Evolutionary conservation across 2,888 invertebrate species (phyloP).

Genomic region (Luffia ferchaultella): DNA sequence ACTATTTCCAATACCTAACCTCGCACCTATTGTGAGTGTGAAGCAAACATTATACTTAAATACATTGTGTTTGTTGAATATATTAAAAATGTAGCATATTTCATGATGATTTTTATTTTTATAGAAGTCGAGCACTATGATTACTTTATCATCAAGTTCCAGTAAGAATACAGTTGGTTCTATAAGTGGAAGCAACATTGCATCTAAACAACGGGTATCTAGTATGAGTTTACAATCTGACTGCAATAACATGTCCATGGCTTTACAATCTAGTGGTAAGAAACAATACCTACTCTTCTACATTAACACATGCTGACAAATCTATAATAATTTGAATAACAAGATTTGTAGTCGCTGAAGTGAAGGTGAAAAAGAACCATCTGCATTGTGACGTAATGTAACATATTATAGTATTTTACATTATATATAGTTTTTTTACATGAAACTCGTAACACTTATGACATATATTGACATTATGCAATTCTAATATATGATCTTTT

Average conservation of each 20-base stretch:
- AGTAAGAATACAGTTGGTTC: slow-evolving; percentile 49
- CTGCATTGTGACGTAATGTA: not conserved
- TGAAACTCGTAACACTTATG: too few relatives aligned
- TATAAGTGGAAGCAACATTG: slow-evolving; percentile 36
- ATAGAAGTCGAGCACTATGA: slow-evolving; percentile 33
- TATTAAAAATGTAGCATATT: slow-evolving; percentile 3
- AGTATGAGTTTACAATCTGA: slow-evolving; percentile 42
- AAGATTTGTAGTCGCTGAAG: too few relatives aligned
- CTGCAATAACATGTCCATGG: slow-evolving; percentile 37
- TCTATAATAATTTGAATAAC: too few relatives aligned
- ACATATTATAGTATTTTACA: too few relatives aligned
- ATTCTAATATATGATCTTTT: too few relatives aligned
- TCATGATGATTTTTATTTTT: slow-evolving; percentile 8
- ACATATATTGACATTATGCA: too few relatives aligned
- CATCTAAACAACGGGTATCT: slow-evolving; percentile 33
- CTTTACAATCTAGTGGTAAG: slow-evolving; percentile 29
- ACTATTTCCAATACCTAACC: slow-evolving; percentile 44
- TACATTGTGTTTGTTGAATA: not conserved
- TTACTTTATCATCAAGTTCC: slow-evolving; percentile 30
- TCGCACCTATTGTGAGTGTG: slow-evolving; percentile 37
- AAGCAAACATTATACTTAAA: not conserved
- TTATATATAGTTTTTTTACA: too few relatives aligned
- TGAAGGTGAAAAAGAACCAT: not conserved
- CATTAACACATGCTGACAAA: too few relatives aligned
- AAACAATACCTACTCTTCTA: not conserved